Evolutionary conservation across 2,888 invertebrate species (phyloP).

Genomic region (Hypena proboscidalis): DNA sequence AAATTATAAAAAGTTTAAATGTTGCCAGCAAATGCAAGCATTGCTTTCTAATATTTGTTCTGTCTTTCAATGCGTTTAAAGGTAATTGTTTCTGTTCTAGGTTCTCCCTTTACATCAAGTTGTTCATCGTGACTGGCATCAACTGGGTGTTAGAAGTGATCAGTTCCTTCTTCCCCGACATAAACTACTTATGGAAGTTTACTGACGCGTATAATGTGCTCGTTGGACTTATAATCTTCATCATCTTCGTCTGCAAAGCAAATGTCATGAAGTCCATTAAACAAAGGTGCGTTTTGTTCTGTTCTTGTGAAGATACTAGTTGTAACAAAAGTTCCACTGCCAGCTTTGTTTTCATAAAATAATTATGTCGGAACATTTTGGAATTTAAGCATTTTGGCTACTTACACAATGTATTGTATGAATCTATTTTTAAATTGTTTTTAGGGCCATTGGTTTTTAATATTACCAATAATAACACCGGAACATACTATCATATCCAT

Average conservation of each 20-base stretch:
- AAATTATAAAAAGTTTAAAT: too few relatives aligned
- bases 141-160: constrained; percentile 90
- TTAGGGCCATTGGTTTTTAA: too few relatives aligned
- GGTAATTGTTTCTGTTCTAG: constrained; percentile 65
- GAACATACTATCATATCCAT: too few relatives aligned
- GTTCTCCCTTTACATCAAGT: constrained; percentile 88
- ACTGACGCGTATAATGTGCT: constrained; percentile 88
- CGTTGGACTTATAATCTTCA: constrained; percentile 89
- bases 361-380: too few relatives aligned
- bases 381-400: too few relatives aligned
- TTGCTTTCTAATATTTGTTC: too few relatives aligned
- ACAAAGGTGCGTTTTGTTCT: constrained; percentile 76
- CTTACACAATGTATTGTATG: too few relatives aligned
- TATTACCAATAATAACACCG: too few relatives aligned
- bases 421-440: too few relatives aligned
- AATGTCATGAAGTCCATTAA: constrained; percentile 87
- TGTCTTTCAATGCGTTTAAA: neutral
- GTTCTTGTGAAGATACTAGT: constrained; percentile 1
- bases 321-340: too few relatives aligned
- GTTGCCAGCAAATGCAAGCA: too few relatives aligned
- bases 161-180: constrained; percentile 83
- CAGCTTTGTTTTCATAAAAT: too few relatives aligned
- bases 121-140: constrained; percentile 90
- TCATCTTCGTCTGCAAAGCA: constrained; percentile 90
- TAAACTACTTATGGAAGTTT: constrained; percentile 83